Evolutionary conservation across 2,797 vertebrate genomes (phyloP), one percentile per base, ranked within the genome.

Genomic region (Trachurus trachurus): DNA sequence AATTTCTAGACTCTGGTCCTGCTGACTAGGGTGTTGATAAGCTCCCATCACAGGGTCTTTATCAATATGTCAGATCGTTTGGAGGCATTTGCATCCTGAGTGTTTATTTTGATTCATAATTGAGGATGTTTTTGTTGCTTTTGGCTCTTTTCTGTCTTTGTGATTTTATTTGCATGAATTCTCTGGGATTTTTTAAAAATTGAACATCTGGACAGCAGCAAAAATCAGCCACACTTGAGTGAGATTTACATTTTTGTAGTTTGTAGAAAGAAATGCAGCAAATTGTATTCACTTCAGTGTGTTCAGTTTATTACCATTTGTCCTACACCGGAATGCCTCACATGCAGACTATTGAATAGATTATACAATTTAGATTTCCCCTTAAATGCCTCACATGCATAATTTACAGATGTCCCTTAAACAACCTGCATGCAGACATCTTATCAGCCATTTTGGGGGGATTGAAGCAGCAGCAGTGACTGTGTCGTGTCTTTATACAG

Each of bases 1-100:
- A 78, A 65, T 71, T 69, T 44, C 17, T 29, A 63, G 78, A 68
- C 70, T 37, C 45, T 39, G 71, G 66, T 49, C 47, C 63, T 44
- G 42, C 71, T 5, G 26, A 66, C 77, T 31, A 31, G 58, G 42
- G 19, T 34, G 66, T 26, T 71, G 78, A 86, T 87, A 78, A 85
- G 66, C 78, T 64, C 66, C 73, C 61, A 58, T 66, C 61, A 67
- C 50, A 60, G 58, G 74, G 60, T 49, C 37, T 81, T 84, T 88
- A 81, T 86, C 81, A 83, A 66, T 80, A 83, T 81, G 79, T 81
- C 76, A 76, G 50, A 61, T 11, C 66, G 50, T 61, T 80, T 72
- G 44, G 26, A 71, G 73, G 65, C 78, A 79, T 82, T 74, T 81
- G 29, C 80, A 88, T 87, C 68, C 40, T 64, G 72, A 12, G 19